Evolutionary conservation across 2,113 vertebrate species (phyloP), one percentile per base, ranked within the genome.

Genomic region (Plestiodon gilberti): DNA sequence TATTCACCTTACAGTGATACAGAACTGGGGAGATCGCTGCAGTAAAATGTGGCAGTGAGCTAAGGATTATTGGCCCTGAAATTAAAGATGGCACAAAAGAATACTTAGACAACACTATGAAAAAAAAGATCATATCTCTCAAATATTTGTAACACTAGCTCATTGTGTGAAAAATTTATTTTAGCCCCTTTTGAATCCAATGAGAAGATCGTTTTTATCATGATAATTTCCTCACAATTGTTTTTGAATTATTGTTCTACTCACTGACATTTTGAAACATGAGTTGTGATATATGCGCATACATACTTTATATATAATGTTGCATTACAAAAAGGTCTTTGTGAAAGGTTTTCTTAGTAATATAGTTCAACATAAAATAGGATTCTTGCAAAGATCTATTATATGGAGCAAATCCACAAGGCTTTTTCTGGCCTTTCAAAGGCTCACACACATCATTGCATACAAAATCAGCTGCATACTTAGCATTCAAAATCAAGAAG

Each of bases 321-420:
- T 20, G 57, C 79, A 69, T 83, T 76, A 10, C 48, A 38, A 71
- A 22, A 33, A 57, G 76, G n/a, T 76, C 62, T 55, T 33, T 33
- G n/a, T 48, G 71, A 65, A 84, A 76, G 18, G 65, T 35, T 74
- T 55, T 81, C 87, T 89, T 90, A 90, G 87, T 94, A 89, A 91
- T 90, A 83, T 88, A 94, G 80, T 64, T 88, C 86, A 81, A 87
- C 86, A 82, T 90, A 25, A 89, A 91, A 89, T 40, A 84, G 76
- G 61, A 84, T 87, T 57, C 86, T 90, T 91, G 89, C 89, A 90
- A 93, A 93, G 93, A 91, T 94, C 91, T 88, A 90, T 91, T 94
- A 85, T 90, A 93, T 93, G 88, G 89, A 92, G 91, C 80, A 89
- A 92, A 94, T 94, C 90, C 93, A 94, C 89, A 55, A 90, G 91